Conservation (phyloP, 2,113 vertebrate genomes). For the Callospermophilus lateralis region DNA sequence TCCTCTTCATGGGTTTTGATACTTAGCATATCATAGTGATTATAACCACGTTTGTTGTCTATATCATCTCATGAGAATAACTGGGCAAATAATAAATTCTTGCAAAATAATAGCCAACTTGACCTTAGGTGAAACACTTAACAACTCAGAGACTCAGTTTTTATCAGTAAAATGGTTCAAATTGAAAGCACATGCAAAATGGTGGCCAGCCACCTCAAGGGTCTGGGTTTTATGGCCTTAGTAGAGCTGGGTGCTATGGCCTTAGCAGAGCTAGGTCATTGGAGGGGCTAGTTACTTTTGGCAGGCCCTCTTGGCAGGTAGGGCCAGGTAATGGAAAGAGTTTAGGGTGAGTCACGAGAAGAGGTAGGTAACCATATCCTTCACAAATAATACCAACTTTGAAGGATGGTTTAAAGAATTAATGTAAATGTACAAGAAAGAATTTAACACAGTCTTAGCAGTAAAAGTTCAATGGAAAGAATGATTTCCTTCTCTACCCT, state of each 20-base stretch:
- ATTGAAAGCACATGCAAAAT: not conserved
- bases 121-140: not conserved
- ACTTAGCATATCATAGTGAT: not conserved
- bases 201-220: too few relatives aligned
- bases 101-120: not conserved
- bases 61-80: not conserved
- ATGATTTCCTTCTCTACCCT: not conserved
- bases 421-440: not conserved
- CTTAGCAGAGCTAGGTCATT: too few relatives aligned
- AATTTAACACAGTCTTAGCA: not conserved
- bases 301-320: too few relatives aligned
- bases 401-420: constrained; percentile 12
- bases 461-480: not conserved
- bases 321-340: too few relatives aligned
- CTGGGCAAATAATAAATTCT: not conserved
- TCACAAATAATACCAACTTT: not conserved
- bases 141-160: not conserved
- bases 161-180: constrained; percentile 41
- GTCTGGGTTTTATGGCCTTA: too few relatives aligned
- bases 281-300: too few relatives aligned
- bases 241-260: too few relatives aligned
- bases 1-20: not conserved
- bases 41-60: not conserved
- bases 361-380: too few relatives aligned
- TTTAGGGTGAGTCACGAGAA: too few relatives aligned